These are phyloP conservation scores for Magallana nippona DNA, from an alignment of 2,888 invertebrate genomes.

Conservation along the genomic window DNA sequence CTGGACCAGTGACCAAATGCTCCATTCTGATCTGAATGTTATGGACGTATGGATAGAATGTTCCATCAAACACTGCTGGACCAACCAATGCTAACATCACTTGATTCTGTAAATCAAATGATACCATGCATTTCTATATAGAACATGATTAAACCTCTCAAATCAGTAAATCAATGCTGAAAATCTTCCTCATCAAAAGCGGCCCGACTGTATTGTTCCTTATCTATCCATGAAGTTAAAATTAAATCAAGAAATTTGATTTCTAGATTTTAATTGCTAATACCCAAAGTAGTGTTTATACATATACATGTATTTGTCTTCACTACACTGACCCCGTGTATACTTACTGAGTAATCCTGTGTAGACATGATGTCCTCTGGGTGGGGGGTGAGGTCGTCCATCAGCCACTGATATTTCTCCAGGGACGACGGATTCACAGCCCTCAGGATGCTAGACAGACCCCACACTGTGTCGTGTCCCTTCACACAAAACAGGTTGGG, in stretches of 20 bases:
- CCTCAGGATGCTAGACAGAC: conserved; percentile 67
- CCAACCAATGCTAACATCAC: conserved; percentile 75
- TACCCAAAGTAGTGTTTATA: too few species aligned
- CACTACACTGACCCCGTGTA: background rate
- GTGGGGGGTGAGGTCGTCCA: conserved; percentile 69
- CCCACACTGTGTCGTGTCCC: conserved; percentile 68
- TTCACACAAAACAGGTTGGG: conserved; percentile 65
- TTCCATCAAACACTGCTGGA: conserved; percentile 72
- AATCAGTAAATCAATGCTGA: too few species aligned
- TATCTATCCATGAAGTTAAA: too few species aligned
- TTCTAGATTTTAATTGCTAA: too few species aligned
- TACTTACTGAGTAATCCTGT: conserved; percentile 70
- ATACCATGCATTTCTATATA: too few species aligned
- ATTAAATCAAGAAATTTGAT: too few species aligned
- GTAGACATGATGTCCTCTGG: conserved; percentile 62
- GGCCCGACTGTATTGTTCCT: too few species aligned
- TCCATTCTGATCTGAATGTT: conserved; percentile 71
- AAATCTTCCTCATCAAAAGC: too few species aligned
- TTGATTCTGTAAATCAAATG: conserved; percentile 67
- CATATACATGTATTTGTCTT: too few species aligned
- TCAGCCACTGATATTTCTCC: conserved; percentile 70
- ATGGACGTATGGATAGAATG: conserved; percentile 69
- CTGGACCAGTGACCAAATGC: conserved; percentile 71
- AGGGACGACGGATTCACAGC: conserved; percentile 62
- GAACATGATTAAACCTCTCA: too few species aligned